These are phyloP conservation scores for Crocallis elinguaria DNA, from an alignment of 2,888 invertebrate genomes.

Conservation along the genomic window DNA sequence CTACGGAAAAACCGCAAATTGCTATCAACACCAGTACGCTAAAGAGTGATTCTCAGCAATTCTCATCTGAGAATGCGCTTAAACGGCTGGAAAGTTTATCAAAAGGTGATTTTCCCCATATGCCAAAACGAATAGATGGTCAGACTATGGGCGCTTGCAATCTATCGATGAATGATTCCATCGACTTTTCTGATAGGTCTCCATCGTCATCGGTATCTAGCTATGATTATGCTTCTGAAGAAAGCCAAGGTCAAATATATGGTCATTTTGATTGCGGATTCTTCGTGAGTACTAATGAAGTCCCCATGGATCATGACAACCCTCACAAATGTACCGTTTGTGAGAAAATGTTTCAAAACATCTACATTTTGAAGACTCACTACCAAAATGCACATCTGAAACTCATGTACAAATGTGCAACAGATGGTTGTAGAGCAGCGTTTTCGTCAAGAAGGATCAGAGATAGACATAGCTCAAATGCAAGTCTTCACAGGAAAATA, in stretches of 20 bases:
- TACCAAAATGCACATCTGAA: constrained; percentile 98
- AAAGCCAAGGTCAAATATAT: constrained; percentile 86
- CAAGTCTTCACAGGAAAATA: constrained; percentile 95
- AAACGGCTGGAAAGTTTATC: constrained; percentile 92
- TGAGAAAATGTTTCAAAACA: constrained; percentile 96
- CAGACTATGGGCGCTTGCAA: constrained; percentile 65
- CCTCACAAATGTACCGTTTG: constrained; percentile 96
- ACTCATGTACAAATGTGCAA: constrained; percentile 97
- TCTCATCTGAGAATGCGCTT: constrained; percentile 87
- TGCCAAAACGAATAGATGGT: constrained; percentile 60
- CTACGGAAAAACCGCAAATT: constrained; percentile 57
- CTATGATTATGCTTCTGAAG: constrained; percentile 85
- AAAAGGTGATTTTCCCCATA: constrained; percentile 89
- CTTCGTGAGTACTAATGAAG: constrained; percentile 90
- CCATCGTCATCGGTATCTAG: constrained; percentile 86
- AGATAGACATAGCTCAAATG: constrained; percentile 96
- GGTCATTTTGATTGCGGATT: constrained; percentile 90
- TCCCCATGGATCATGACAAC: constrained; percentile 96
- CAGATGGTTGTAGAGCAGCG: constrained; percentile 97
- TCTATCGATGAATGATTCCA: constrained; percentile 67
- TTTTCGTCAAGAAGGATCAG: constrained; percentile 97
- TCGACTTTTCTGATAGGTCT: constrained; percentile 80
- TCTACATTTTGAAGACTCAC: constrained; percentile 96
- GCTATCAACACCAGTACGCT: constrained; percentile 43
- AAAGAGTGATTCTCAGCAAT: constrained; percentile 55